Conservation (phyloP, 2,113 vertebrate species). For the Paracanthobrama guichenoti region DNA sequence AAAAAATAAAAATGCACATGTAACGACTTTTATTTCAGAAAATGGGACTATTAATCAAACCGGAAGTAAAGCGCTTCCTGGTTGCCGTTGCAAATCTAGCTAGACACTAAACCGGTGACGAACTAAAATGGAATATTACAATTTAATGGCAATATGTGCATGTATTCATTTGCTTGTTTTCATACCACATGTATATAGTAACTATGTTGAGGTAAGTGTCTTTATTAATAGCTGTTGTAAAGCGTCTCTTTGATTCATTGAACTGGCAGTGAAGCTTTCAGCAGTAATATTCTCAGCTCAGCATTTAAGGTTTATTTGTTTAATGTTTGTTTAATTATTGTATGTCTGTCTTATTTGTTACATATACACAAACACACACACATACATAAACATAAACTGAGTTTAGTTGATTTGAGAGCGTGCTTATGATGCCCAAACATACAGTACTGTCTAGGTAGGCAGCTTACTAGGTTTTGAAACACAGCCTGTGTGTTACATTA, state of each 20-base stretch:
- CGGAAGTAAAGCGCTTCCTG: constrained; percentile 48
- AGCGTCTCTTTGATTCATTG: neutral
- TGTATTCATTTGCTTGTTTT: constrained; percentile 57
- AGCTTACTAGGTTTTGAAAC: neutral
- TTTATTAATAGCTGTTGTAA: neutral
- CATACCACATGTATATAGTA: constrained; percentile 29
- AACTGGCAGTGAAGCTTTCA: neutral
- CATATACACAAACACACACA: neutral
- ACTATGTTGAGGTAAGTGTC: constrained; percentile 67
- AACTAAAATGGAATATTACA: constrained; percentile 31
- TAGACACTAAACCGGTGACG: constrained; percentile 47
- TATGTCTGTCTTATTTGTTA: neutral
- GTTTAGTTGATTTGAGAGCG: no score
- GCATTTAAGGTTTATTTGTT: neutral
- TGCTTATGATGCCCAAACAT: neutral
- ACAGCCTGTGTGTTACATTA: neutral
- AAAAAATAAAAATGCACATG: neutral
- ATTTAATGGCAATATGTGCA: constrained; percentile 57
- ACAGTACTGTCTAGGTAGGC: neutral
- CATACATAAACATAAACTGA: neutral
- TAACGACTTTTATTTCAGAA: neutral
- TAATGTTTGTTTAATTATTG: neutral
- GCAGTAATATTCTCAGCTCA: neutral
- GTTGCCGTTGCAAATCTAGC: neutral
- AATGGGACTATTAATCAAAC: constrained; percentile 61